Evolutionary conservation across 2,888 invertebrate species (phyloP), one percentile per base, ranked within the genome.

Genomic region (Aspidiotus rigidus): DNA sequence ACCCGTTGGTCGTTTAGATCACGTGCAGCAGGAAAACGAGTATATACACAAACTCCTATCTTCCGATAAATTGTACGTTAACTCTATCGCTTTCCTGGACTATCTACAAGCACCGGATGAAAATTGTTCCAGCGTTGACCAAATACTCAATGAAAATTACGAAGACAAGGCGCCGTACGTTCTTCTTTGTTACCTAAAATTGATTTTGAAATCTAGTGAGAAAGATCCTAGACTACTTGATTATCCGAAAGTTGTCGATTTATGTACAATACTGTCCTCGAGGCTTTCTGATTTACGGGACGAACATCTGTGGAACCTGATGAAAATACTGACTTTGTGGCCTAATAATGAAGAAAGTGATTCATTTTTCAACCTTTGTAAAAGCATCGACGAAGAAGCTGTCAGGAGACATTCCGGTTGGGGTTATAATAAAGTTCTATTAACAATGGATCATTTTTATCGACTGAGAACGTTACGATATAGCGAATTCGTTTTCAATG

Each of bases 401-500:
- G 40, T 70, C 5, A 40, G 49, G 7, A 55, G 70, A 13, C 40
- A 53, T 10, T 39, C 13, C 7, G 8, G 40, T 11, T 72, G 72
- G 72, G 42, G 55, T 6, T 39, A 54, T 1, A 44, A 71, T 44
- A 61, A 64, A 42, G 55, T 64, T 16, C 42, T 72, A 16, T 41
- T 72, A n/a, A 53, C 42, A 15, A 71, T 71, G 71, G 72, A 72
- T 42, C 62, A 71, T 56, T 72, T 71, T 60, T 71, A 72, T 40
- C 42, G 69, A 2, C 56, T 71, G 40, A 44, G n/a, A 6, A 41
- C 71, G 6, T 41, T 70, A 10, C 57, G 63, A 10, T 56, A 60
- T 6, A 72, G 72, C 39, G 60, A 71, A 11, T 70, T 71, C 40
- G 70, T 70, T 1, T 70, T 67, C 70, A 1, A 66, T 7, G 57